Evolutionary conservation across 2,113 vertebrate genomes (phyloP), one percentile per base, ranked within the genome.

Genomic region (Etheostoma spectabile): DNA sequence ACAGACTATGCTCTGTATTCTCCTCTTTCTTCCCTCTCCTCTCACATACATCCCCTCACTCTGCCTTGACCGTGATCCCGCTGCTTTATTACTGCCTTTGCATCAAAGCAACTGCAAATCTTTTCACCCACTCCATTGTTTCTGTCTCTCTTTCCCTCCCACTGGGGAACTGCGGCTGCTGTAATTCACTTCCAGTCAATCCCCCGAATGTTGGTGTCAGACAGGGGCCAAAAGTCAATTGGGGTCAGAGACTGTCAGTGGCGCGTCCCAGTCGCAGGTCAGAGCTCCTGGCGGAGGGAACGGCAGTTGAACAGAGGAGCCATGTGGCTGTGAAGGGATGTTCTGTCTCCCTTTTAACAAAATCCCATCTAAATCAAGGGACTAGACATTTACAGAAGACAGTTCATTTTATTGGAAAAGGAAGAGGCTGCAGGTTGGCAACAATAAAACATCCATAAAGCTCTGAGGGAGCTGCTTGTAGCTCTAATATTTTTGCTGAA

Each of bases 191-290:
- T 82, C 79, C 77, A 84, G 61, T 91, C 53, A 48, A 82, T 82
- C 88, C 85, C 85, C 86, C 53, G 76, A 68, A 85, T 82, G 84
- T 83, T 60, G 64, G 80, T 88, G 92, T 91, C 90, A 91, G 86
- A 86, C 87, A 48, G 22, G 45, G 87, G 85, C 83, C 81, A 82
- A 57, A 87, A 84, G 91, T 93, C 90, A 91, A 90, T 86, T 84
- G 87, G 83, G 90, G 90, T 92, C 91, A 90, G 84, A 82, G 55
- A 60, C 88, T 61, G 75, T 74, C 86, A 74, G 83, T 48, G 77
- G 21, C 46, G 45, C 61, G 59, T 85, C 66, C 84, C 73, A 71
- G 87, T 72, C 76, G 60, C 77, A 73, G 74, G 79, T 88, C 74
- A 57, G 48, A 66, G 75, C 63, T 52, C 21, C 77, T 69, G 62